Evolutionary conservation across 2,888 invertebrate genomes (phyloP).

Genomic region (Endotricha flammealis): DNA sequence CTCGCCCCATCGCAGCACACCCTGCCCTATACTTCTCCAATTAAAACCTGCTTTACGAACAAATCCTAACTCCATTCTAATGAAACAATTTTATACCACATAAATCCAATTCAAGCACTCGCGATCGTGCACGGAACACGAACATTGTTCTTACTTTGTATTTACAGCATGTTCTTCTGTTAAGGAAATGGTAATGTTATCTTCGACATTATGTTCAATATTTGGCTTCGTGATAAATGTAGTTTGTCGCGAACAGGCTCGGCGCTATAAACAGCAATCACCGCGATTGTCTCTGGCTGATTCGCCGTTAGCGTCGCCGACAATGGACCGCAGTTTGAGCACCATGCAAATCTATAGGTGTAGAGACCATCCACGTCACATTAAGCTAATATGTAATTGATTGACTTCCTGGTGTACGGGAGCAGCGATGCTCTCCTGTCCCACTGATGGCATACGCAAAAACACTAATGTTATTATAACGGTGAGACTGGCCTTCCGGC

Average conservation of each 20-base stretch:
- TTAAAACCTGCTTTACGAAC: constrained; percentile 59
- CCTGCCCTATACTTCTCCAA: constrained; percentile 47
- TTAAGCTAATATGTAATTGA: constrained; percentile 77
- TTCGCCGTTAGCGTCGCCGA: constrained; percentile 46
- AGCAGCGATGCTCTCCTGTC: constrained; percentile 55
- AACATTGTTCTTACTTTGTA: constrained; percentile 30
- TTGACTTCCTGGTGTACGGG: constrained; percentile 62
- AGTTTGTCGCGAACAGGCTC: constrained; percentile 12
- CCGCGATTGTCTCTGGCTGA: constrained; percentile 42
- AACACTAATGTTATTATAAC: constrained; percentile 73
- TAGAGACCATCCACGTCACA: constrained; percentile 60
- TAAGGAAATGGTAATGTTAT: constrained; percentile 10
- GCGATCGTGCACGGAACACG: constrained; percentile 37
- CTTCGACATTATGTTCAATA: constrained; percentile 17
- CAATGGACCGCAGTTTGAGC: constrained; percentile 33
- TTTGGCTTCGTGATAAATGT: constrained; percentile 21
- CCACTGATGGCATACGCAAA: constrained; percentile 68
- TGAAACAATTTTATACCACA: constrained; percentile 44
- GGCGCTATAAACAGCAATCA: constrained; percentile 44
- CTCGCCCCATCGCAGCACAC: constrained; percentile 36
- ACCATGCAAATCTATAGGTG: constrained; percentile 56
- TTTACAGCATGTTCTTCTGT: constrained; percentile 7
- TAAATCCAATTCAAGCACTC: constrained; percentile 40
- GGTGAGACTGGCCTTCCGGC: constrained; percentile 49
- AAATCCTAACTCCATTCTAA: constrained; percentile 43